Percentiles rank a stretch among this genome's conserved stretches.
These are phyloP conservation scores for Poecilobothrus nobilitatus DNA, from an alignment of 2,888 invertebrate species.

Conservation along the genomic window DNA sequence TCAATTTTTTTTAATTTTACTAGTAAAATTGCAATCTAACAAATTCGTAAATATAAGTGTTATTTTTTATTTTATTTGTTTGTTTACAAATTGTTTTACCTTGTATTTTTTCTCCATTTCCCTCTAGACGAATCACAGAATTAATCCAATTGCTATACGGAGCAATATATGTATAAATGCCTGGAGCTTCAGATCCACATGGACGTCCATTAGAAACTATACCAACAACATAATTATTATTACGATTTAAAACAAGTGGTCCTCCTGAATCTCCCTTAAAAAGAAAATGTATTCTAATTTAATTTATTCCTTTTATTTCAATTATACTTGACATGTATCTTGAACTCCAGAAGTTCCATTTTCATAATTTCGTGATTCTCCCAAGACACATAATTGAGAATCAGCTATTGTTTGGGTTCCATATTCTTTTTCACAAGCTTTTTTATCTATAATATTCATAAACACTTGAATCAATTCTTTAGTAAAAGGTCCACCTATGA, in stretches of 20 bases:
- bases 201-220: constrained; percentile 25
- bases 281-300: background rate
- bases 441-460: background rate
- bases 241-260: background rate
- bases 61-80: too few species aligned
- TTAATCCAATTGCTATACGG: constrained; percentile 26
- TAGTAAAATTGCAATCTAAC: too few species aligned
- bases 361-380: background rate
- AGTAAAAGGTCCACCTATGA: background rate
- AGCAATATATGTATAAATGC: constrained; percentile 24
- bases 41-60: too few species aligned
- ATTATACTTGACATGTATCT: background rate
- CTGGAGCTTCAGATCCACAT: constrained; percentile 23
- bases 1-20: too few species aligned
- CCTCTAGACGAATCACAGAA: constrained; percentile 22
- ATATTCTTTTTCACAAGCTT: background rate
- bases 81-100: too few species aligned
- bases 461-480: background rate
- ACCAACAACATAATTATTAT: constrained; percentile 24
- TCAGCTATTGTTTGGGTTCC: background rate
- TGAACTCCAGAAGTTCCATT: background rate
- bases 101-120: too few species aligned
- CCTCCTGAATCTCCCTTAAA: background rate
- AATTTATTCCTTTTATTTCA: background rate
- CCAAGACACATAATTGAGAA: background rate